Base-by-base conservation (phyloP, 1,140 invertebrate species). In the Calephelis virginiensis region DNA sequence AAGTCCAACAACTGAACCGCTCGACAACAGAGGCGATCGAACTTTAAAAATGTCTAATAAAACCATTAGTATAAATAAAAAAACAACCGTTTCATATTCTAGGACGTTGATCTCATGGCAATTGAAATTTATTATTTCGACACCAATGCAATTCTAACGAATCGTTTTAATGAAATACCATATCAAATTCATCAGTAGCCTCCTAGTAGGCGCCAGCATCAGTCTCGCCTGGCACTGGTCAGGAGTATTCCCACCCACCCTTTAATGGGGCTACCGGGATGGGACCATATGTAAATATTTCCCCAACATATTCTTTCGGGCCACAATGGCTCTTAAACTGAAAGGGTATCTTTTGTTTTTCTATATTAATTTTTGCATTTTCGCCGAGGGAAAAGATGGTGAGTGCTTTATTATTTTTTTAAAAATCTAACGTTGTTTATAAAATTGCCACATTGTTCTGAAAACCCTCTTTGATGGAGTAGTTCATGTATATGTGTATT, bases 41-140 rank as follows among this genome's bases (percentile, higher is more conserved):
- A 7, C 40, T 43, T 43, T 1, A 7, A 40, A 40, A n/a, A 28
- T 3, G 5, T 28, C 40, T 5, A 43, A 43, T 43, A 5, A 43
- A 43, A 43, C 40, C 40, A 43, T 43, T 43, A 8, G 0, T 43
- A 43, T 9, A 43, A 43, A 43, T 43, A n/a, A 59, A 37, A 38
- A 59, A 38, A 38, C 7, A 38, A 12, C 13, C 10, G 28, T 47
- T 17, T 37, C 43, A 9, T 13, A 28, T 62, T 63, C 63, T 65
- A 56, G 64, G 61, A 69, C 70, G 65, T 70, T 74, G 68, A 74
- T 70, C 73, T 68, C 78, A 80, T 75, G 64, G 75, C 84, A 81
- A 86, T 83, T 86, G 80, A 78, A 77, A 75, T 84, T 86, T 77
- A 90, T 90, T 89, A 73, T 78, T 82, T 79, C 82, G 85, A 87